Percentiles rank a stretch among this genome's conserved stretches.
Conservation (phyloP, 2,888 invertebrate genomes). For the Andrena bicolor region DNA sequence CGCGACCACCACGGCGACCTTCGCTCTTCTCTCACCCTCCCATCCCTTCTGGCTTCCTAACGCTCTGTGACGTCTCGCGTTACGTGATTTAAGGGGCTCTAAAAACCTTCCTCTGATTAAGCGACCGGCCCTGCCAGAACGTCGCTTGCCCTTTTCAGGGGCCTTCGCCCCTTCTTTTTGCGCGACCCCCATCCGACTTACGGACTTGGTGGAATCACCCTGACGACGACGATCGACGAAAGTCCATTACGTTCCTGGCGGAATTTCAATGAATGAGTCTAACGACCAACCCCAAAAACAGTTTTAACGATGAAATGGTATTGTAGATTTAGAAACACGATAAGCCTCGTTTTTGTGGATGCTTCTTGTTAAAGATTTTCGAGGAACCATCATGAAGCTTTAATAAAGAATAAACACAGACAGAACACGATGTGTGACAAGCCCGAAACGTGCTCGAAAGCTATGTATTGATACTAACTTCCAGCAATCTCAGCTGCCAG, state of each 20-base stretch:
- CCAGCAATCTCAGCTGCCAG: slow-evolving; percentile 58
- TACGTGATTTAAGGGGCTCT: slow-evolving; percentile 82
- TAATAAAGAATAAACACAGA: neutral
- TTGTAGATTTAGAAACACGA: slow-evolving; percentile 28
- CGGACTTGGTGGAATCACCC: slow-evolving; percentile 66
- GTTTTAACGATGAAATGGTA: slow-evolving; percentile 29
- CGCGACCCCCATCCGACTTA: slow-evolving; percentile 54
- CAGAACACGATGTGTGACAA: neutral
- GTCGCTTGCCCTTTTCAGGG: slow-evolving; percentile 79
- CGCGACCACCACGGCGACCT: slow-evolving; percentile 70
- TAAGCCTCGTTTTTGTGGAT: neutral
- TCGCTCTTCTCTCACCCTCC: slow-evolving; percentile 15
- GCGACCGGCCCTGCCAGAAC: slow-evolving; percentile 76
- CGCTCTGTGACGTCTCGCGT: slow-evolving; percentile 77
- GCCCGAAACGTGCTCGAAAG: neutral
- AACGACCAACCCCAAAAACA: slow-evolving; percentile 62
- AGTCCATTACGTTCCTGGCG: slow-evolving; percentile 63
- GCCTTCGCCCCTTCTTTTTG: slow-evolving; percentile 71
- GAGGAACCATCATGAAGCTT: neutral
- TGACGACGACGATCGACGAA: slow-evolving; percentile 60
- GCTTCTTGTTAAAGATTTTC: neutral
- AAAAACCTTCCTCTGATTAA: slow-evolving; percentile 84
- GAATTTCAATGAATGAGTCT: slow-evolving; percentile 55
- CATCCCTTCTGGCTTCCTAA: slow-evolving; percentile 37
- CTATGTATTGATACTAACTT: slow-evolving; percentile 20